phyloP scores from a whole-genome alignment of 2,113 vertebrate genomes.

The Pseudolaguvia tuberculata region DNA sequence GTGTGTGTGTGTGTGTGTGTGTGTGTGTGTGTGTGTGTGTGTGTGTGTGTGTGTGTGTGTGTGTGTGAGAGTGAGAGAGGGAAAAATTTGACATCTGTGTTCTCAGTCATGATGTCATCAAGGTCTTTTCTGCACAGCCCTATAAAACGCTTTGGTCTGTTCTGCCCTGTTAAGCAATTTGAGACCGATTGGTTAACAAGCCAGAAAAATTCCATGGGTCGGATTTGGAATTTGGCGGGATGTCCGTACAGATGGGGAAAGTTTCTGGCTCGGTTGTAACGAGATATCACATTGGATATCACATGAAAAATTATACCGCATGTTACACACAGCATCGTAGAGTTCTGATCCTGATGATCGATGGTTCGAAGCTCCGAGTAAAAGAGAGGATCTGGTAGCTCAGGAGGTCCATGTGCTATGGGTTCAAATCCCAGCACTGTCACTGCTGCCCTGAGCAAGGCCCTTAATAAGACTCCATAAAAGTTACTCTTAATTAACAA shows the following conservation, averaged over 20 bases:
- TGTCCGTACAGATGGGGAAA: slow-evolving; percentile 18
- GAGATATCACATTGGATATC: slow-evolving; percentile 8
- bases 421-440: too few relatives aligned
- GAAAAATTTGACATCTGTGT: slow-evolving; percentile 13
- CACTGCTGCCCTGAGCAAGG: too few relatives aligned
- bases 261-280: slow-evolving; percentile 36
- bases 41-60: background rate
- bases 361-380: background rate
- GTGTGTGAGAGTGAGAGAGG: background rate
- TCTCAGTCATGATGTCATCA: slow-evolving; percentile 35
- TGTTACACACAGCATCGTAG: slow-evolving; percentile 10
- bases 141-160: slow-evolving; percentile 39
- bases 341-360: background rate
- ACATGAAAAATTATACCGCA: slow-evolving; percentile 24
- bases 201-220: slow-evolving; percentile 33
- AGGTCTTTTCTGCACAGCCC: slow-evolving; percentile 28
- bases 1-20: too few relatives aligned
- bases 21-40: too few relatives aligned
- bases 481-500: too few relatives aligned
- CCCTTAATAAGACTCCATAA: too few relatives aligned
- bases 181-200: slow-evolving; percentile 48
- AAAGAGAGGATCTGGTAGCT: too few relatives aligned
- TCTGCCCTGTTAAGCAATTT: slow-evolving; percentile 49
- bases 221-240: slow-evolving; percentile 35
- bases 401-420: too few relatives aligned